phyloP scores from a whole-genome alignment of 2,797 vertebrate species.

The Gambelia wislizenii region DNA sequence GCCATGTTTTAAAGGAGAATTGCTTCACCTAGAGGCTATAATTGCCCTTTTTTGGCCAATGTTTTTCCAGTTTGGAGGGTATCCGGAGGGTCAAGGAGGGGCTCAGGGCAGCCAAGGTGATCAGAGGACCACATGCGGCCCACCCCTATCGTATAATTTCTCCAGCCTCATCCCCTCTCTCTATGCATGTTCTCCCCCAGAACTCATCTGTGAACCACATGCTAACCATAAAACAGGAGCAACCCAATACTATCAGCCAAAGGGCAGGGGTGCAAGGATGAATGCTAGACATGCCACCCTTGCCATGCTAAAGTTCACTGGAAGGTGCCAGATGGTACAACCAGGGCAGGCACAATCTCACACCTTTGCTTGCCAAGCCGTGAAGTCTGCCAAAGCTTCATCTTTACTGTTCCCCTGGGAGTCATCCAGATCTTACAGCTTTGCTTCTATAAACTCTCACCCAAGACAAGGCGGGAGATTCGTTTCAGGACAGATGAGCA shows the following conservation, averaged over 20 bases:
- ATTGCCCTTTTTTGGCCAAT: too few species aligned
- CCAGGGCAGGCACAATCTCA: conserved; percentile 1
- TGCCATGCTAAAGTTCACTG: background rate
- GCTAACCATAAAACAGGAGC: background rate
- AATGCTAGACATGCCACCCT: background rate
- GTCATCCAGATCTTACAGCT: conserved; percentile 4
- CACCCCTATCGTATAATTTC: too few species aligned
- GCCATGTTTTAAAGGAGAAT: too few species aligned
- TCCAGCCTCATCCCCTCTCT: too few species aligned
- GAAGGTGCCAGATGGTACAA: background rate
- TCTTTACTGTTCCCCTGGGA: conserved; percentile 50
- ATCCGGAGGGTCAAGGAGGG: too few species aligned
- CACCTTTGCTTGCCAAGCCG: background rate
- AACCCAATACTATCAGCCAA: too few species aligned
- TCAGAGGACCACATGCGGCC: too few species aligned
- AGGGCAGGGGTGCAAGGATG: accelerated
- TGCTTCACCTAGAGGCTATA: too few species aligned
- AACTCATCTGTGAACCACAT: too few species aligned
- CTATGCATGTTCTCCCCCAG: too few species aligned
- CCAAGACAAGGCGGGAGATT: conserved; percentile 24
- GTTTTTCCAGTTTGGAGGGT: too few species aligned
- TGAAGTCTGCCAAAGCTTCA: conserved; percentile 47
- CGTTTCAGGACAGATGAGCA: conserved; percentile 43
- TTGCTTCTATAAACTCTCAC: background rate
- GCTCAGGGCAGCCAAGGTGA: too few species aligned